Evolutionary conservation across 2,888 invertebrate genomes (phyloP).

Genomic region (Pachydiplax longipennis): DNA sequence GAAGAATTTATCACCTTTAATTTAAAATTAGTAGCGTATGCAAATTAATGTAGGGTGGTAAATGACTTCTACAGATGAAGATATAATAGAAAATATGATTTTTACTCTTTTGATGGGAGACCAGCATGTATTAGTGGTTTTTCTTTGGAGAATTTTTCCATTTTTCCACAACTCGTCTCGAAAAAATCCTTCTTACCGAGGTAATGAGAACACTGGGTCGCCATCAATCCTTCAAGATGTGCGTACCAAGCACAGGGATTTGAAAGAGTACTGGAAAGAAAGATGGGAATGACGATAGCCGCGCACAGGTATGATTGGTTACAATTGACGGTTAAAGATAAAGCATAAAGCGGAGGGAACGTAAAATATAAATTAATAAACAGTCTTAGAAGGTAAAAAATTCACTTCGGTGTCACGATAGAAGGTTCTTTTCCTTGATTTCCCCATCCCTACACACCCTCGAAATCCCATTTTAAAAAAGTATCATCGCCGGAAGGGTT

Average conservation of each 20-base stretch:
- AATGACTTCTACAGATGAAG: no score
- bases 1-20: no score
- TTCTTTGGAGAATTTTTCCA: neutral
- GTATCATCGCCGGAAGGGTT: neutral
- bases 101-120: no score
- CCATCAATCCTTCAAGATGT: neutral
- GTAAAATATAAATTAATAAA: neutral
- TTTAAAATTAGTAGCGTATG: no score
- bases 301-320: neutral
- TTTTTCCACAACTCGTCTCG: neutral
- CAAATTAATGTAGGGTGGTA: no score
- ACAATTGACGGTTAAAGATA: neutral
- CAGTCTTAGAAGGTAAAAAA: no score
- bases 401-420: no score
- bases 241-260: neutral
- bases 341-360: neutral
- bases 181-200: neutral
- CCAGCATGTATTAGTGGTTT: no score
- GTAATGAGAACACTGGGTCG: neutral
- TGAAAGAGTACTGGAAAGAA: neutral
- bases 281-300: neutral
- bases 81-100: no score
- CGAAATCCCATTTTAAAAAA: neutral
- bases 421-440: no score
- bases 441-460: neutral